Evolutionary conservation across 2,797 vertebrate genomes (phyloP).

Genomic region (Peromyscus eremicus): DNA sequence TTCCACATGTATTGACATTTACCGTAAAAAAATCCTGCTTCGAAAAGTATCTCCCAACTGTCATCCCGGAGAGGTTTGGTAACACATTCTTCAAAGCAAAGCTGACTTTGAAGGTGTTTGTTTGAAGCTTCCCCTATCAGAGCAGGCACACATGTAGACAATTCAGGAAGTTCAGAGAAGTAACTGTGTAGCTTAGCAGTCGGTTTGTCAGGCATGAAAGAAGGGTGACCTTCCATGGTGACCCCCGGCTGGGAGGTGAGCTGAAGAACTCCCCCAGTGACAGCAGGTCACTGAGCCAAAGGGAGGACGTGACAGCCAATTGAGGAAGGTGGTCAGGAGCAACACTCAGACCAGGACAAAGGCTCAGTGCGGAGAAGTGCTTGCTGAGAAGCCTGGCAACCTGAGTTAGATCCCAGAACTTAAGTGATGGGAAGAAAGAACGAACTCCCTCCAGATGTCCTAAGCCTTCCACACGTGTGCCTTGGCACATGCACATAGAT

Average conservation of each 20-base stretch:
- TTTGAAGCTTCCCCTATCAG: slow-evolving; percentile 63
- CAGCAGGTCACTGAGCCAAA: neutral
- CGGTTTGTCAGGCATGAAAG: slow-evolving; percentile 3
- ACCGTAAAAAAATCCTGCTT: neutral
- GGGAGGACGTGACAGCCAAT: neutral
- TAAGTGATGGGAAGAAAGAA: neutral
- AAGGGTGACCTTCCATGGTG: neutral
- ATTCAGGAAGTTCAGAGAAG: slow-evolving; percentile 53
- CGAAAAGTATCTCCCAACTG: slow-evolving; percentile 29
- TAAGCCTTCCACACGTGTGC: neutral
- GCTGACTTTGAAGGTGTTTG: slow-evolving; percentile 41
- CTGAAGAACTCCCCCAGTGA: neutral
- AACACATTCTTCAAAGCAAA: slow-evolving; percentile 61
- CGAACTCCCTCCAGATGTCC: neutral
- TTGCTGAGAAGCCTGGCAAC: neutral
- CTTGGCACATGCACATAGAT: neutral
- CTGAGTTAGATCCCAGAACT: neutral
- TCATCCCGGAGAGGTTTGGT: neutral
- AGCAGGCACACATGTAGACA: neutral
- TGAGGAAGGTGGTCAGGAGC: neutral
- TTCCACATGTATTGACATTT: slow-evolving; percentile 41
- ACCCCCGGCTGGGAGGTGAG: neutral
- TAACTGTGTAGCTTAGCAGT: slow-evolving; percentile 13
- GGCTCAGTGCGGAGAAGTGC: no score
- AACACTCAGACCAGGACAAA: neutral